These are phyloP conservation scores for Crematogaster levior DNA, from an alignment of 2,888 invertebrate genomes.

Conservation along the genomic window DNA sequence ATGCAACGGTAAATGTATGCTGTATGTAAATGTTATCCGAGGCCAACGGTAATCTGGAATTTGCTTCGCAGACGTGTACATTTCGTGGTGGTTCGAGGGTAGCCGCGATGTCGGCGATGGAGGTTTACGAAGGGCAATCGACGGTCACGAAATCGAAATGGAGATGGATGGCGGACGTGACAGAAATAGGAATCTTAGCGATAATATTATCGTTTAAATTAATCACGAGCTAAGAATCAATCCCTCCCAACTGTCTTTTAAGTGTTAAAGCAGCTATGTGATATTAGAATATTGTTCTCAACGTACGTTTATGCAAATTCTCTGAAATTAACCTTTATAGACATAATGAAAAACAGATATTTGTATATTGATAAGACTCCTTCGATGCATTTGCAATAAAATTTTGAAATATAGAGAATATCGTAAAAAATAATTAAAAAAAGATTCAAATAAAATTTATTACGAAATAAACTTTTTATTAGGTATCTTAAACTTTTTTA, in stretches of 20 bases:
- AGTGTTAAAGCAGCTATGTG: not conserved
- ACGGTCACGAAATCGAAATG: slow-evolving; percentile 49
- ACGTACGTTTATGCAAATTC: not conserved
- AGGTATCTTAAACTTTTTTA: no score
- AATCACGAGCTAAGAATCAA: slow-evolving; percentile 22
- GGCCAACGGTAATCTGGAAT: slow-evolving; percentile 81
- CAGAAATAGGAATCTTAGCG: slow-evolving; percentile 36
- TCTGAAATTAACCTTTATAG: not conserved
- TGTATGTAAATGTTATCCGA: slow-evolving; percentile 83
- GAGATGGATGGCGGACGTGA: slow-evolving; percentile 42
- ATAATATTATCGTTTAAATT: slow-evolving; percentile 9
- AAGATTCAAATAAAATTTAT: not conserved
- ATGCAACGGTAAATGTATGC: slow-evolving; percentile 78
- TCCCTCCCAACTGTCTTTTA: not conserved
- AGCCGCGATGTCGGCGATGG: slow-evolving; percentile 57
- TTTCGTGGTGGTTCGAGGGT: slow-evolving; percentile 65
- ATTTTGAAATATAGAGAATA: not conserved
- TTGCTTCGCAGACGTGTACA: slow-evolving; percentile 78
- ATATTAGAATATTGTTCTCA: not conserved
- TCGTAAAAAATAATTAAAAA: not conserved
- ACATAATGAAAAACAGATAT: not conserved
- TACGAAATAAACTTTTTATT: not conserved
- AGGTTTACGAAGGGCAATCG: slow-evolving; percentile 67
- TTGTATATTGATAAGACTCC: not conserved
- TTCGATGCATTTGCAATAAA: not conserved